Evolutionary conservation across 1,140 invertebrate species (phyloP).

Genomic region (Harpegnathos saltator): DNA sequence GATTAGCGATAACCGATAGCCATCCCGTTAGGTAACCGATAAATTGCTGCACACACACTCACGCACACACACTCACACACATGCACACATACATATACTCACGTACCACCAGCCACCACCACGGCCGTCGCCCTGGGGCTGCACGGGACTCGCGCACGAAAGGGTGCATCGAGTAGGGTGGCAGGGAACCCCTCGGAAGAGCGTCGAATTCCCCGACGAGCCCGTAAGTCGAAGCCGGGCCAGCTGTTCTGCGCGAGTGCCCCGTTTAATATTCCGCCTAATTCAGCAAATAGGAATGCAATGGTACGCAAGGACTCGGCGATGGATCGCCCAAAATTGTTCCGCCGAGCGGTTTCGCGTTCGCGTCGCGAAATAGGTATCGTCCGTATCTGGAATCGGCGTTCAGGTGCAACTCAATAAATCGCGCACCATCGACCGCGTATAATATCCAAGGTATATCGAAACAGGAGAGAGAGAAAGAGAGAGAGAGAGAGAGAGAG

Average conservation of each 20-base stretch:
- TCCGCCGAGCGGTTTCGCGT: slow-evolving; percentile 62
- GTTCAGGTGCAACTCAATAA: not conserved
- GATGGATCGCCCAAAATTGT: slow-evolving; percentile 54
- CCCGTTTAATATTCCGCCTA: slow-evolving; percentile 57
- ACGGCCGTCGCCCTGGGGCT: slow-evolving; percentile 28
- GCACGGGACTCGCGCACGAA: slow-evolving; percentile 1
- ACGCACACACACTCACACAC: not conserved
- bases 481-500: no score
- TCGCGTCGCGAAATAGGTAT: slow-evolving; percentile 46
- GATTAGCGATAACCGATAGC: slow-evolving; percentile 82
- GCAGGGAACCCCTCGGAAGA: not conserved
- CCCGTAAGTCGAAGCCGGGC: slow-evolving; percentile 33
- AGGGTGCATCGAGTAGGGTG: not conserved
- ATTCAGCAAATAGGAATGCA: slow-evolving; percentile 61
- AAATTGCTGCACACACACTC: slow-evolving; percentile 76
- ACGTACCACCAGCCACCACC: not conserved
- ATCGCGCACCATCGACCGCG: slow-evolving; percentile 14
- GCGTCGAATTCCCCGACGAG: slow-evolving; percentile 7
- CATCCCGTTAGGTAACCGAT: slow-evolving; percentile 77
- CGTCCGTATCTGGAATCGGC: slow-evolving; percentile 1
- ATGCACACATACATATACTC: slow-evolving; percentile 44
- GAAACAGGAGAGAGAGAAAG: not conserved
- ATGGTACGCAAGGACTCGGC: slow-evolving; percentile 35
- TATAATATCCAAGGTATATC: not conserved
- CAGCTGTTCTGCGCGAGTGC: slow-evolving; percentile 40